phyloP scores from a whole-genome alignment of 2,888 invertebrate genomes.

The Lasioglossum oenotherae region DNA sequence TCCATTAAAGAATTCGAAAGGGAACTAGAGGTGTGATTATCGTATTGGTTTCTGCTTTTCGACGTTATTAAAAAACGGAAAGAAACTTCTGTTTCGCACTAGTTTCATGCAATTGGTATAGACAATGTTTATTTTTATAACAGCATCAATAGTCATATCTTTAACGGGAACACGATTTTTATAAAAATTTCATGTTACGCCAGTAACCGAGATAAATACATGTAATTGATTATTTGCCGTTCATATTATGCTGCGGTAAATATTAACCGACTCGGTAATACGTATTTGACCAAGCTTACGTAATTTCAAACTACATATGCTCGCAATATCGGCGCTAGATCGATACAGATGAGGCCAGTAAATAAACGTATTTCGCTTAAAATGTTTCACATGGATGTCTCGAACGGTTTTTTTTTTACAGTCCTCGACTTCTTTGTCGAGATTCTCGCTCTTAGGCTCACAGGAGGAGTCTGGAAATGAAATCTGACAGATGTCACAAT shows the following conservation, averaged over 20 bases:
- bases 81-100: too few relatives aligned
- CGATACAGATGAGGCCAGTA: not conserved
- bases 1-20: not conserved
- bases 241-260: not conserved
- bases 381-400: not conserved
- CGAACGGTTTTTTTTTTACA: not conserved
- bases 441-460: not conserved
- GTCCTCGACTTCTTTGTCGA: not conserved
- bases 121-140: not conserved
- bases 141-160: too few relatives aligned
- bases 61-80: too few relatives aligned
- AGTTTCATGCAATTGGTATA: too few relatives aligned
- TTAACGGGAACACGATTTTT: not conserved
- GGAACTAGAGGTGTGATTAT: not conserved
- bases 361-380: slow-evolving; percentile 8
- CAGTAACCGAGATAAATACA: not conserved
- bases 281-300: not conserved
- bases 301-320: not conserved
- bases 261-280: not conserved
- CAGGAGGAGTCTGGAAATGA: slow-evolving; percentile 34
- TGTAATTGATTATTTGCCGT: not conserved
- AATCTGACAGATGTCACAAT: slow-evolving; percentile 52
- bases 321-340: not conserved
- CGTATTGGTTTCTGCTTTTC: too few relatives aligned
- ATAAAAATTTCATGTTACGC: not conserved